These are phyloP conservation scores for Trileptium ribeirensis DNA, from an alignment of 2,888 invertebrate species.

Conservation along the genomic window DNA sequence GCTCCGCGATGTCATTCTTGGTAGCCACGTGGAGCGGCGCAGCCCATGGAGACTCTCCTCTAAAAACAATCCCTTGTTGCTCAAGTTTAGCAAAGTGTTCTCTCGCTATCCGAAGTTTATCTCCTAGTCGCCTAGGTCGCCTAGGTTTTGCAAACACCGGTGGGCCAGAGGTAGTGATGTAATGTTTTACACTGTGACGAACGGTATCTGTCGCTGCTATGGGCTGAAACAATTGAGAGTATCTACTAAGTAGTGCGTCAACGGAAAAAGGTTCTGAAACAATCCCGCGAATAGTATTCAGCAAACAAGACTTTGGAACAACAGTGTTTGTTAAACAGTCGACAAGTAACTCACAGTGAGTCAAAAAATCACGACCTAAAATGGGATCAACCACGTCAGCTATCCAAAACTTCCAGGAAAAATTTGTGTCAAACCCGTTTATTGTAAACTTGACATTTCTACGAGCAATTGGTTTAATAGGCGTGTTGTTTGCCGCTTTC, in stretches of 20 bases:
- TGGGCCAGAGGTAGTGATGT: background rate
- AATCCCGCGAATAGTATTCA: background rate
- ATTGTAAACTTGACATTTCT: background rate
- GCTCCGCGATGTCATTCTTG: background rate
- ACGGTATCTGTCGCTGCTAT: background rate
- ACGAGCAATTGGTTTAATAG: background rate
- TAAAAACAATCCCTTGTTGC: background rate
- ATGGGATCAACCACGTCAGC: constrained; percentile 1
- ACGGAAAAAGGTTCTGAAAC: background rate
- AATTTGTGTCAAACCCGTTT: background rate
- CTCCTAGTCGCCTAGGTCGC: background rate
- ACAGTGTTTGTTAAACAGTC: background rate
- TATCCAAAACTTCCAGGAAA: background rate
- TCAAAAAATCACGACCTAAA: background rate
- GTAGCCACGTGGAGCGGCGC: background rate
- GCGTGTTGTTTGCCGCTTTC: background rate
- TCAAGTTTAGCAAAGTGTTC: background rate
- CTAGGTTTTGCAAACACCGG: background rate
- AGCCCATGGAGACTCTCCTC: constrained; percentile 3
- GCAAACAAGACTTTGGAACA: background rate
- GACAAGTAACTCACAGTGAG: background rate
- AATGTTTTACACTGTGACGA: background rate
- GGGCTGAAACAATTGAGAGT: background rate
- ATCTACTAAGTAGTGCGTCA: background rate
- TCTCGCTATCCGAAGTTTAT: background rate